phyloP scores from a whole-genome alignment of 37 sponge, comb jelly and placozoan genomes.

The Mnemiopsis leidyi region DNA sequence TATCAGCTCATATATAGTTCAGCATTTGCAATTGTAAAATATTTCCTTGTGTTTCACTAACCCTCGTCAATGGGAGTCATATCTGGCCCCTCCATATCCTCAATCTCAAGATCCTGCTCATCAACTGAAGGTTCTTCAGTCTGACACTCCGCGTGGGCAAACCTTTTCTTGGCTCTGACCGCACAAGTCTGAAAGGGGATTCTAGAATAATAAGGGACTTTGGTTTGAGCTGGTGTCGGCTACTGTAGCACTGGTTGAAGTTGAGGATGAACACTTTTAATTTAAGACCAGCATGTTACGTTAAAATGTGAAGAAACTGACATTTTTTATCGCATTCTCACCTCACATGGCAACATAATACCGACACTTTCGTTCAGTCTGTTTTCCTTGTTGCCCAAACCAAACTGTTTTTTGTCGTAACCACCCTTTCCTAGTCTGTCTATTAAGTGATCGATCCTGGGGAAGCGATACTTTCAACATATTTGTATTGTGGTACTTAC shows the following conservation, averaged over 20 bases:
- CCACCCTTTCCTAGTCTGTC: conserved; percentile 58
- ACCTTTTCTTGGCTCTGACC: conserved; percentile 4
- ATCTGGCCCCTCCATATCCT: neutral
- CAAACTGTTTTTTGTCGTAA: neutral
- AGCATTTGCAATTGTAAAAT: too few relatives aligned
- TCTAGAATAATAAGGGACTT: too few relatives aligned
- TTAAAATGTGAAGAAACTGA: too few relatives aligned
- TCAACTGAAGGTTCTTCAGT: neutral
- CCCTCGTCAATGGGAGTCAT: neutral
- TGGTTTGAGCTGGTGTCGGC: too few relatives aligned
- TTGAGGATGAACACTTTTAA: too few relatives aligned
- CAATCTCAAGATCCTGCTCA: conserved; percentile 26
- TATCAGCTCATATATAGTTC: too few relatives aligned
- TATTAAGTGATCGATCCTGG: conserved; percentile 60
- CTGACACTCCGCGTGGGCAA: neutral
- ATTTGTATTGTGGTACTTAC: too few relatives aligned
- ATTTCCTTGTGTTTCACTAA: neutral
- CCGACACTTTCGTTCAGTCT: conserved; percentile 17
- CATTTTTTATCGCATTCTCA: too few relatives aligned
- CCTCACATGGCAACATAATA: conserved; percentile 31
- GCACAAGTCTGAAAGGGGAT: conserved; percentile 32
- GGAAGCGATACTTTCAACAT: too few relatives aligned
- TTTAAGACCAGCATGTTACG: too few relatives aligned
- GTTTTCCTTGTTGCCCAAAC: neutral
- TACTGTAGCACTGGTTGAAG: too few relatives aligned